Evolutionary conservation across 2,113 vertebrate genomes (phyloP).

Genomic region (Oxyura jamaicensis): DNA sequence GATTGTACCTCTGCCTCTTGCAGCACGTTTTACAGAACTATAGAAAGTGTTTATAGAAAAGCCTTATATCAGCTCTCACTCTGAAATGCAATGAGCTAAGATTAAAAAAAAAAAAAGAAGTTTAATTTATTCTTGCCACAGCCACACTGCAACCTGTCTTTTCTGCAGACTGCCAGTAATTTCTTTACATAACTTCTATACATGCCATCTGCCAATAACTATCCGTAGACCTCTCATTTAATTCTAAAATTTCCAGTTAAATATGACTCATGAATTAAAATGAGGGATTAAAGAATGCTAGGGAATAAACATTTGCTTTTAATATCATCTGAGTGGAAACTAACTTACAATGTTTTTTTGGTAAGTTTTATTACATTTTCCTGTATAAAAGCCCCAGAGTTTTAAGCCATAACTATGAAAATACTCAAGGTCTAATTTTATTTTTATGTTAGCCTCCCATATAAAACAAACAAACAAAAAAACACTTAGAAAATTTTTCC

Average conservation of each 20-base stretch:
- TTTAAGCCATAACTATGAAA: background rate
- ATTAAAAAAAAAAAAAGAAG: background rate
- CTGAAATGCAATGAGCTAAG: background rate
- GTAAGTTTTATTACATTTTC: background rate
- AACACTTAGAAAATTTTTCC: background rate
- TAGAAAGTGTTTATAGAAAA: background rate
- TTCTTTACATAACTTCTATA: background rate
- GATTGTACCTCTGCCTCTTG: background rate
- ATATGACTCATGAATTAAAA: slow-evolving; percentile 4
- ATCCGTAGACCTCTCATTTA: background rate
- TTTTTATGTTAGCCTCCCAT: background rate
- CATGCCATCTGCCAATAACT: background rate
- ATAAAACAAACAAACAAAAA: background rate
- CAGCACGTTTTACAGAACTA: background rate
- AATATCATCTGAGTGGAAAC: background rate
- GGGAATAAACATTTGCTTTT: background rate
- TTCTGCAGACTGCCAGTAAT: background rate
- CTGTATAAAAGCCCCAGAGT: background rate
- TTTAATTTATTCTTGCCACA: background rate
- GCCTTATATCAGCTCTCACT: background rate
- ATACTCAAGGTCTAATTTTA: background rate
- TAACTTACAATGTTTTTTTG: background rate
- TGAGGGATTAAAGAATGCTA: background rate
- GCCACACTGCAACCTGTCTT: background rate
- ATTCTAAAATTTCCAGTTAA: slow-evolving; percentile 1